Base-by-base conservation (phyloP, 1,140 invertebrate genomes). In the Lordiphosa collinella region DNA sequence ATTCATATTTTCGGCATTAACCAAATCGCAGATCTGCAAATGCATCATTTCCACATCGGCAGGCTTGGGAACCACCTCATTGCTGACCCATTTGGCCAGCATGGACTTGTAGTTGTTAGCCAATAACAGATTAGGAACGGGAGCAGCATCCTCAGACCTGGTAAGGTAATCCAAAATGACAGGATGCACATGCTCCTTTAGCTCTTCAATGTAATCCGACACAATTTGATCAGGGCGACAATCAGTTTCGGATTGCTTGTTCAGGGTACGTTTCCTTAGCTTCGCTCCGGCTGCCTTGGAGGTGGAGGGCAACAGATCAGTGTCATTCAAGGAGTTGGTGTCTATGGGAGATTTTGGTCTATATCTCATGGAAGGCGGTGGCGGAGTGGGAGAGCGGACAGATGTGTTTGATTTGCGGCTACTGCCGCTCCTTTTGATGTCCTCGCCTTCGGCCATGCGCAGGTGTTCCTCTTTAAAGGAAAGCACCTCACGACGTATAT, bases 401-500 rank as follows among this genome's bases (percentile, higher is more conserved):
- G 4, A 14, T 9, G 4, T 29, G 4, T 8, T 12, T 11, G 44
- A 3, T 0, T 25, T 55, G 22, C 22, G 22, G 4, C 22, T 18
- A 3, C 16, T 18, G 16, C 16, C 3, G 16, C 16, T 25, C 1
- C 7, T 25, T 8, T 11, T 11, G 2, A 0, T 16, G 6, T 37
- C 7, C 3, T 29, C 29, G 9, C 5, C 6, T 13, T 16, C 49
- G 10, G 47, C 3, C 14, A 65, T 36, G 6, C 31, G 47, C 7
- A 82, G 29, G n/a, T 76, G 60, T 11, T 71, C 55, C 1, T 66
- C 29, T 5, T 38, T 54, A 16, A 54, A 34, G 9, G 11, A 88
- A 1, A 93, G 82, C 53, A 94, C 90, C 89, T 94, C 93, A 29
- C 90, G 89, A 55, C 91, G 90, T 58, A 94, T 90, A 44, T 93